Evolutionary conservation across 2,113 vertebrate genomes (phyloP), one percentile per base, ranked within the genome.

Genomic region (Prochilodus magdalenae): DNA sequence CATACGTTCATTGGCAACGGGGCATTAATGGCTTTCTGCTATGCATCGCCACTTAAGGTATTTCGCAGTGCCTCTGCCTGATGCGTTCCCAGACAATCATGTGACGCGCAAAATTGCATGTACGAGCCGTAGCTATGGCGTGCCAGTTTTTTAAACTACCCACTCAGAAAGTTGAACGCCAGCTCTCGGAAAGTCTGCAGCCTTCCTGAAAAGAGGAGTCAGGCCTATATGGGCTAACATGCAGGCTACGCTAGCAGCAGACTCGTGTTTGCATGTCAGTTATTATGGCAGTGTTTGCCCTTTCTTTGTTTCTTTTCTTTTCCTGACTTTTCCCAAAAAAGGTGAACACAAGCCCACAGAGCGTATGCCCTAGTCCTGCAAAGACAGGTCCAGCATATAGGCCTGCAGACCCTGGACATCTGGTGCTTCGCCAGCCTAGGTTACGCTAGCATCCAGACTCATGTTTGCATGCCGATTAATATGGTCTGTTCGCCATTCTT

Each of bases 1-100:
- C 81, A 86, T 86, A 85, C 74, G 81, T 88, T 87, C 83, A 89
- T 75, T 74, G 8, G 67, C 87, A 78, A 80, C 79, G 89, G 86
- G 83, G 86, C 80, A 82, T 86, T 84, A 77, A 85, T 57, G 83
- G 79, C 53, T 75, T 82, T 75, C 80, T 70, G 66, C 24, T n/a
- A 14, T 44, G 66, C 40, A 7, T 70, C 66, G 66, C 33, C 33
- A 24, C 66, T 70, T n/a, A 70, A 70, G 66, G 66, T 44, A 44
- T 70, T 70, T 67, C 65, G 33, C 30, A 67, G 65, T 1, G 16
- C 0, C 53, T 36, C 30, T 2, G 36, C 22, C 24, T 5, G 14
- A 51, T 65, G 62, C 62, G 15, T 65, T 65, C 20, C 66, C 33
- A 70, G 40, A 44, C 66, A 22, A 44, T 12, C 66, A 24, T 16